Base-by-base conservation (phyloP, 1,140 invertebrate species). In the Euwallacea fornicatus region DNA sequence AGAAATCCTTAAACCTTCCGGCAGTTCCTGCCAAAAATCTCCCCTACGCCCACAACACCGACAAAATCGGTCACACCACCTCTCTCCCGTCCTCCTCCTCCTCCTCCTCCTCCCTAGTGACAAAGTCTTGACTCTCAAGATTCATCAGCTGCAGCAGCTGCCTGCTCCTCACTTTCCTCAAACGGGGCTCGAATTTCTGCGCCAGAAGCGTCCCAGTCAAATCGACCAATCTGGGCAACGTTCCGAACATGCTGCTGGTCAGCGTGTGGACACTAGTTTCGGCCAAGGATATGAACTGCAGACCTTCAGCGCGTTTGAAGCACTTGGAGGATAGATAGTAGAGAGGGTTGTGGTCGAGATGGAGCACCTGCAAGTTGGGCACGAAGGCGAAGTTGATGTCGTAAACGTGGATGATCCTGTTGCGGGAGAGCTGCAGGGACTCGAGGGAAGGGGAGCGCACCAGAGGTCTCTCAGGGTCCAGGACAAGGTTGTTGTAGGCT, bases 401-500 rank as follows among this genome's bases (percentile, higher is more conserved):
- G 68, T 74, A 78, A n/a, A 81, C 73, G 60, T 81, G 74, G 8
- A 76, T 75, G 60, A 81, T 79, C 15, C 59, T 58, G 50, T 81
- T 81, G 10, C 76, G 62, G 2, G 72, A 65, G 16, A 81, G 61
- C 6, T 78, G 56, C 10, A 81, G 65, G 21, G 77, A 75, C 67
- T 78, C 69, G 15, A 81, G 42, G 0, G 77, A 74, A 11, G 68
- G 46, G 0, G 78, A 81, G 11, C 76, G 67, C n/a, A 81, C n/a
- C 64, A 81, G 80, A 6, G 74, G 75, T 21, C 68, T 69, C 9
- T 74, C 66, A 11, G 72, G 73, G 13, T 73, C 66, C 60, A 81
- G 78, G n/a, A 13, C 63, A 0, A 91, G 76, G 0, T 80, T 81
- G 71, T 90, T 91, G 15, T 84, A 77, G 66, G 84, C 85, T 7